Conservation (phyloP, 2,888 invertebrate genomes). For the Cactoblastis cactorum region DNA sequence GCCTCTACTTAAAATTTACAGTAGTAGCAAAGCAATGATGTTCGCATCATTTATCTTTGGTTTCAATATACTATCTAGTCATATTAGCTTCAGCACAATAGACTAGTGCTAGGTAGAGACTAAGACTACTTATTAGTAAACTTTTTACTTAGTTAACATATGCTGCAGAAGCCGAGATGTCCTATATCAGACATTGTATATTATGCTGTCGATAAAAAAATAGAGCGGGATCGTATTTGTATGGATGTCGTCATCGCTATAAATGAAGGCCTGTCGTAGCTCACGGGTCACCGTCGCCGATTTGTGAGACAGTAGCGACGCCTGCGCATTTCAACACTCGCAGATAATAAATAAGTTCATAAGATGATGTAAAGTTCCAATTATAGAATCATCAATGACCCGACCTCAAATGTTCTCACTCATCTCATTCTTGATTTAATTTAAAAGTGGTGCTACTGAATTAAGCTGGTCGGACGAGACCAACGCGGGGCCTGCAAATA, state of each 20-base stretch:
- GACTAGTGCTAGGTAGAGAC: no score
- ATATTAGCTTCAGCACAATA: no score
- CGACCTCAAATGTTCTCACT: not conserved
- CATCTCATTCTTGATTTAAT: constrained; percentile 12
- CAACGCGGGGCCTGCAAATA: no score
- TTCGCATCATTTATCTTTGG: no score
- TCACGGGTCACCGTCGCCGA: constrained; percentile 22
- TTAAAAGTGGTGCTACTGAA: not conserved
- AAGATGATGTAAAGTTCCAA: constrained; percentile 42
- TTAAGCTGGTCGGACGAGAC: not conserved
- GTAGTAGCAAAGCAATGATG: no score
- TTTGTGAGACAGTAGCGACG: constrained; percentile 30
- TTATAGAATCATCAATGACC: constrained; percentile 26
- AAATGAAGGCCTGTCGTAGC: constrained; percentile 53
- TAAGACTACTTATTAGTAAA: no score
- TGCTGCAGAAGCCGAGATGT: no score
- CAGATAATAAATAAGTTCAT: constrained; percentile 25
- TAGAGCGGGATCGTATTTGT: constrained; percentile 40
- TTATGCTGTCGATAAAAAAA: constrained; percentile 27
- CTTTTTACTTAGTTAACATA: no score
- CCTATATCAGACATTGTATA: not conserved
- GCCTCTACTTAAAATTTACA: no score
- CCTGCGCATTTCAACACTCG: constrained; percentile 30
- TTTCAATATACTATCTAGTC: no score
- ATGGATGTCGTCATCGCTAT: constrained; percentile 73